Evolutionary conservation across 1,140 invertebrate genomes (phyloP), one percentile per base, ranked within the genome.

Genomic region (Ips nitidus): DNA sequence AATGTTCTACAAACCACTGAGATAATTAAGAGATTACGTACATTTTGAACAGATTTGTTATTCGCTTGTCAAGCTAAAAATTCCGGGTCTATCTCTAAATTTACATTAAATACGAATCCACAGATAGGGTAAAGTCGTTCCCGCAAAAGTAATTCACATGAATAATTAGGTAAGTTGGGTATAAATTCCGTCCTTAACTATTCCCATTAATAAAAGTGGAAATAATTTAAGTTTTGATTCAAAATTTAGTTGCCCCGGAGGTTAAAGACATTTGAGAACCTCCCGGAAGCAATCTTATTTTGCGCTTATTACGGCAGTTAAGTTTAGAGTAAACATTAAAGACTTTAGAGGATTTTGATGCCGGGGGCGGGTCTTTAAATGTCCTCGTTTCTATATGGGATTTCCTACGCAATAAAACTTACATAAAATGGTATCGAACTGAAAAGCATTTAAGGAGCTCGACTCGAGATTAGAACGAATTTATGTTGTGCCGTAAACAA

Each of bases 251-350:
- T 57, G 4, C 37, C 52, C 45, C 22, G 45, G 52, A 41, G 8
- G 37, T 57, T 38, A 40, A 62, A n/a, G 43, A 39, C 3, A 43
- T 59, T 42, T 40, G 2, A 22, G 22, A 52, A 52, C 45, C 45
- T 62, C 36, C 38, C n/a, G n/a, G 60, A 38, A 52, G 60, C n/a
- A 62, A 62, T 62, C 45, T 47, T n/a, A 50, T 62, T 62, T 61
- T 22, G 37, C 38, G 60, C 60, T 62, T 62, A 62, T 62, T 52
- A 62, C 45, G 5, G 60, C 60, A 62, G 8, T 62, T 62, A 62
- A 62, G 60, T 52, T 47, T 52, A 47, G 5, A 40, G 60, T n/a
- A 52, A 52, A 52, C 45, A 52, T 62, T 52, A 62, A 47, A 39
- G 45, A 50, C 47, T 62, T 62, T 50, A 52, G 39, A 47, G 60